phyloP scores from a whole-genome alignment of 2,113 vertebrate genomes.

The Dermatemys mawii region DNA sequence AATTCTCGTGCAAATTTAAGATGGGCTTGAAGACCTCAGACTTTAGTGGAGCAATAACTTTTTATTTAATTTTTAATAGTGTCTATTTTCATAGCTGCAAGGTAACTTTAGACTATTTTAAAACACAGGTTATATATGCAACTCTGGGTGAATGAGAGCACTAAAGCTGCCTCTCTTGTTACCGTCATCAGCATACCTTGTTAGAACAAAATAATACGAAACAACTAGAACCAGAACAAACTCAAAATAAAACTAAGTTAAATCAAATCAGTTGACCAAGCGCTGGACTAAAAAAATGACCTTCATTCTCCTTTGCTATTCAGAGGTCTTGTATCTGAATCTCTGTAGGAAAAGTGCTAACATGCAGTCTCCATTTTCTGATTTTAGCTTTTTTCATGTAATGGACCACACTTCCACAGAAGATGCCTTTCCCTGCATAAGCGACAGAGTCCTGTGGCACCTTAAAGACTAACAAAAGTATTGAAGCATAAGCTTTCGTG shows the following conservation, averaged over 20 bases:
- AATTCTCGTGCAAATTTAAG: neutral
- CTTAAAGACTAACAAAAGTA: too few relatives aligned
- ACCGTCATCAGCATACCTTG: neutral
- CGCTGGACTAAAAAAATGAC: neutral
- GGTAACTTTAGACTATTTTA: neutral
- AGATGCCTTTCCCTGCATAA: neutral
- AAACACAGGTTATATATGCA: neutral
- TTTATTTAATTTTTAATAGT: neutral
- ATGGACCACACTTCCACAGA: neutral
- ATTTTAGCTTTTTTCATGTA: neutral
- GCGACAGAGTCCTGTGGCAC: too few relatives aligned
- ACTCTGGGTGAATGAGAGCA: neutral
- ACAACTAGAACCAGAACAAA: neutral
- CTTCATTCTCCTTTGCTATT: neutral
- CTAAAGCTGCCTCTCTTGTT: neutral
- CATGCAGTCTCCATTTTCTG: neutral
- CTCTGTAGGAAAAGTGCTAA: neutral
- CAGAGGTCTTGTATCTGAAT: neutral
- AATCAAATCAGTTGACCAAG: neutral
- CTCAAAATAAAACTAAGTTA: neutral
- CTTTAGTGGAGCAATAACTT: neutral
- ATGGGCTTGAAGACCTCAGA: neutral
- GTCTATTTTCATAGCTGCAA: neutral
- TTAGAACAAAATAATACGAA: neutral
- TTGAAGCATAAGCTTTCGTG: too few relatives aligned